phyloP scores from a whole-genome alignment of 2,113 vertebrate genomes.

The Rhabdornis inornatus region DNA sequence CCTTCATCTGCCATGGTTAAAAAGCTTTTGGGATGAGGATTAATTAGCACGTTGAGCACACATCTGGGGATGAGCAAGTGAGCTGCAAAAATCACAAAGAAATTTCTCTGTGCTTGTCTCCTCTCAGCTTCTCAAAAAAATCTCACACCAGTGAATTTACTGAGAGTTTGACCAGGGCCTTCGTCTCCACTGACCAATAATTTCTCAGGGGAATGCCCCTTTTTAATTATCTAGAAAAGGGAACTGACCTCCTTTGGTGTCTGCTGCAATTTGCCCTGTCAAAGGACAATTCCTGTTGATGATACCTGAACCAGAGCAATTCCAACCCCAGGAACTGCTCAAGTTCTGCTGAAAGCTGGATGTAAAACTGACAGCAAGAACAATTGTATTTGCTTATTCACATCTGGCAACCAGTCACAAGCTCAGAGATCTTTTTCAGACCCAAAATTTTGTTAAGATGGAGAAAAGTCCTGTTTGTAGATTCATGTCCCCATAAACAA shows the following conservation, averaged over 20 bases:
- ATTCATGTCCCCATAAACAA: background rate
- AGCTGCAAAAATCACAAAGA: background rate
- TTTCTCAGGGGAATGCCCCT: background rate
- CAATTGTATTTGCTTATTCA: background rate
- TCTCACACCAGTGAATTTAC: background rate
- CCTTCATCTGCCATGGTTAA: background rate
- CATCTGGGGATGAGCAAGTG: background rate
- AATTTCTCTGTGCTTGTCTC: background rate
- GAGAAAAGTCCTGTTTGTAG: background rate
- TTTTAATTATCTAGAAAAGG: background rate
- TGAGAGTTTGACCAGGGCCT: background rate
- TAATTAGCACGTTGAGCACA: background rate
- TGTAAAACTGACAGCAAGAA: rapidly evolving
- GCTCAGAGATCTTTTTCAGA: background rate
- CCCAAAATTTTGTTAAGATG: background rate
- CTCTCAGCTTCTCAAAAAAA: background rate
- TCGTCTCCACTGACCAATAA: background rate
- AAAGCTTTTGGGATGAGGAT: background rate
- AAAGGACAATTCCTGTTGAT: background rate
- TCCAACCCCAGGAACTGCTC: background rate
- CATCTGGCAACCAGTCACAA: background rate
- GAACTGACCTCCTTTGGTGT: background rate
- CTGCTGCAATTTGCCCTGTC: background rate
- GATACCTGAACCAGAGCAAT: background rate
- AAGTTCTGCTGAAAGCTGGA: background rate